Conservation (phyloP, 2,888 invertebrate genomes). For the Drepana falcataria region DNA sequence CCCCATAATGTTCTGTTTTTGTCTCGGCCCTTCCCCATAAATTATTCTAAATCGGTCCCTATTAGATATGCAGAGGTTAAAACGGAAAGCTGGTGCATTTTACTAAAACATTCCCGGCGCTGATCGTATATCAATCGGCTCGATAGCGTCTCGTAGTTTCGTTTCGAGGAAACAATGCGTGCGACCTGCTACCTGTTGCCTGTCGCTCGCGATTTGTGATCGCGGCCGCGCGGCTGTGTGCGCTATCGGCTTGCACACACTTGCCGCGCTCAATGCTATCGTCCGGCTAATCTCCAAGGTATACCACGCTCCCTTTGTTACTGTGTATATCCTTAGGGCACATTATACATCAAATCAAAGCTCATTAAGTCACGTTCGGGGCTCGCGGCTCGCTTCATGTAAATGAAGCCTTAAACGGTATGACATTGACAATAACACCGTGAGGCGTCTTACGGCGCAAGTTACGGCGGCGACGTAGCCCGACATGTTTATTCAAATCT, state of each 20-base stretch:
- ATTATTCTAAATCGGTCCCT: conserved; percentile 73
- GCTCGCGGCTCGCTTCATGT: neutral
- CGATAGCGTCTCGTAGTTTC: conserved; percentile 61
- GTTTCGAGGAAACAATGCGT: conserved; percentile 72
- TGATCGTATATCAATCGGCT: conserved; percentile 73
- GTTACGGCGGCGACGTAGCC: conserved; percentile 25
- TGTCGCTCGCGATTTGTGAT: conserved; percentile 56
- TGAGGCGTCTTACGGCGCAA: conserved; percentile 41
- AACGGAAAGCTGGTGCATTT: conserved; percentile 67
- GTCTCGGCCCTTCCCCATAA: conserved; percentile 64
- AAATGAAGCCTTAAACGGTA: conserved; percentile 41
- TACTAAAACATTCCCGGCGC: conserved; percentile 59
- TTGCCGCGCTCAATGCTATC: conserved; percentile 47
- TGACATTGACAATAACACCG: conserved; percentile 29
- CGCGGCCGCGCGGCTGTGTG: conserved; percentile 37
- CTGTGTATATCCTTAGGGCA: conserved; percentile 1
- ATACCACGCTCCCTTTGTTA: conserved; percentile 61
- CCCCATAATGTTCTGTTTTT: conserved; percentile 72
- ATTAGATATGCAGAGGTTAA: conserved; percentile 76
- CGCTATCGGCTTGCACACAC: conserved; percentile 37
- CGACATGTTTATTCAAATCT: conserved; percentile 72
- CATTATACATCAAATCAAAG: conserved; percentile 1
- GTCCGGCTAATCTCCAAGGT: conserved; percentile 58
- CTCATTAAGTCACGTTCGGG: conserved; percentile 4
- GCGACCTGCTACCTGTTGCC: conserved; percentile 64